phyloP scores from a whole-genome alignment of 2,113 vertebrate species.

The Prionailurus bengalensis region DNA sequence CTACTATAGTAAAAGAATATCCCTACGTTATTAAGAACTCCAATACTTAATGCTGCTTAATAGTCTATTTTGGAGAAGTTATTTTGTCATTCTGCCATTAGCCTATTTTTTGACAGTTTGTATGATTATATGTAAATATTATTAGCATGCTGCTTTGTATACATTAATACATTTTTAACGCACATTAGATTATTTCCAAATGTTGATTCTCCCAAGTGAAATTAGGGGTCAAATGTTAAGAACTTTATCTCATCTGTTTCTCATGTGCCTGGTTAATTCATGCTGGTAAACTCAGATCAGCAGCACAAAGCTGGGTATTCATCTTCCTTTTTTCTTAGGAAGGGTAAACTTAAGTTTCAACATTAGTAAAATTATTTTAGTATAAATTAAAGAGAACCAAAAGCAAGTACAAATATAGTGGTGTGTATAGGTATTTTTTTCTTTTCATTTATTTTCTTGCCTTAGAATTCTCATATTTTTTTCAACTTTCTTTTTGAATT shows the following conservation, averaged over 20 bases:
- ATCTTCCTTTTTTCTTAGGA: not conserved
- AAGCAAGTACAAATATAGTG: not conserved
- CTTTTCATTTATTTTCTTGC: not conserved
- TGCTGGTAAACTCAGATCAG: not conserved
- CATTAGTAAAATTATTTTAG: not conserved
- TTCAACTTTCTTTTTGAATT: conserved; percentile 15
- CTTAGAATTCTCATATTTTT: conserved; percentile 31
- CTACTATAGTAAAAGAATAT: not conserved
- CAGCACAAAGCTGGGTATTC: not conserved
- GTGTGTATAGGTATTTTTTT: not conserved
- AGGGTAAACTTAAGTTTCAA: conserved; percentile 25
- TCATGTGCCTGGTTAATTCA: not conserved
- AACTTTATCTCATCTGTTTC: conserved; percentile 5
- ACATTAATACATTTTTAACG: not conserved
- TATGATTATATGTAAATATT: conserved; percentile 24
- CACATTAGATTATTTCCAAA: not conserved
- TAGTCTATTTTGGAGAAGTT: not conserved
- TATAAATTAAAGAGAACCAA: not conserved
- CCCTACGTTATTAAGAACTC: not conserved
- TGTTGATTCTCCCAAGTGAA: conserved; percentile 3
- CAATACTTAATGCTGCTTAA: not conserved
- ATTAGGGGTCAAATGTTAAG: not conserved
- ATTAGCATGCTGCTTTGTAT: not conserved
- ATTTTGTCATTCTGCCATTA: not conserved
- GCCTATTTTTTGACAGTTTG: not conserved